Evolutionary conservation across 2,113 vertebrate genomes (phyloP).

Genomic region (Onychostoma macrolepis): DNA sequence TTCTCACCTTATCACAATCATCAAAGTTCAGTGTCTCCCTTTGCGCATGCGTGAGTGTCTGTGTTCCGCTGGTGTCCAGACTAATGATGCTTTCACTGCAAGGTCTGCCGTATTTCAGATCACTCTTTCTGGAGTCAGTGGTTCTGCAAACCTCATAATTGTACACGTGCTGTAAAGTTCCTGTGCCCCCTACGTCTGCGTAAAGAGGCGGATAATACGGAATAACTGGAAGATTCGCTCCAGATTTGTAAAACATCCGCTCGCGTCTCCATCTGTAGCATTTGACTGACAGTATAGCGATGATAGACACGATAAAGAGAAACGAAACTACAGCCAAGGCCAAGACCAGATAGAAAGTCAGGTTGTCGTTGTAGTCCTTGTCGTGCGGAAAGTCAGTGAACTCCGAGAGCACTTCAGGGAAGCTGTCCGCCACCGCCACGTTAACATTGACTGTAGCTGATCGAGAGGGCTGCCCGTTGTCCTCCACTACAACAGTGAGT

Average conservation of each 20-base stretch:
- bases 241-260: constrained; percentile 49
- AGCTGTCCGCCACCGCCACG: constrained; percentile 62
- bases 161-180: constrained; percentile 59
- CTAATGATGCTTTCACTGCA: constrained; percentile 53
- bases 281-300: constrained; percentile 59
- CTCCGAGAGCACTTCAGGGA: constrained; percentile 58
- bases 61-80: constrained; percentile 49
- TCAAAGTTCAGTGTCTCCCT: constrained; percentile 2
- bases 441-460: constrained; percentile 56
- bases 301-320: constrained; percentile 65
- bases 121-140: constrained; percentile 58
- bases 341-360: constrained; percentile 57
- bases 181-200: constrained; percentile 57
- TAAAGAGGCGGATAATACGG: constrained; percentile 63
- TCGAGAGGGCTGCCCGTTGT: constrained; percentile 56
- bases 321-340: constrained; percentile 66
- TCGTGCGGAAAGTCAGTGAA: constrained; percentile 36
- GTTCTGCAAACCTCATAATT: constrained; percentile 60
- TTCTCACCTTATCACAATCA: constrained; percentile 41
- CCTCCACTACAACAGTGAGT: constrained; percentile 61
- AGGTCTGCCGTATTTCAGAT: constrained; percentile 52
- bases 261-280: constrained; percentile 62
- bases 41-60: constrained; percentile 41
- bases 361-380: constrained; percentile 26
- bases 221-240: constrained; percentile 58